phyloP scores from a whole-genome alignment of 2,888 invertebrate species.

The Ectemnius cavifrons region DNA sequence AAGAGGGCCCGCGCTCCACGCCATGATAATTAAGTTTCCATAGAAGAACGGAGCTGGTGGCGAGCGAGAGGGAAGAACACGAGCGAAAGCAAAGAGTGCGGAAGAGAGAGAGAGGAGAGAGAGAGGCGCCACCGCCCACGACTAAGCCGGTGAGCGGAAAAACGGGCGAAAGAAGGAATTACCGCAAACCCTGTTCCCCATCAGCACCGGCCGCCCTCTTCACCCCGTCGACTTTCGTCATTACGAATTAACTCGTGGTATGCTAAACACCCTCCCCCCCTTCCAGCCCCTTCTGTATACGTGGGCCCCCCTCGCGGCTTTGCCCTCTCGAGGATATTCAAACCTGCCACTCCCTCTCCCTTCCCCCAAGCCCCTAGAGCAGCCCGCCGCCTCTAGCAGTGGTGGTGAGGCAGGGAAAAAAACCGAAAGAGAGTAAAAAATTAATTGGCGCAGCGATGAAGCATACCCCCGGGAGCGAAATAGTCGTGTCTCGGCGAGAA shows the following conservation, averaged over 20 bases:
- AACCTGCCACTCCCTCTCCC: too few species aligned
- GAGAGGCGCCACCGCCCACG: not conserved
- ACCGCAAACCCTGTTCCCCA: conserved; percentile 42
- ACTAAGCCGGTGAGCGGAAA: conserved; percentile 21
- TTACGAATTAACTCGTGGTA: conserved; percentile 43
- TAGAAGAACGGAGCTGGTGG: conserved; percentile 54
- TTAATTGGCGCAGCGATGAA: not conserved
- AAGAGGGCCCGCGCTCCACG: conserved; percentile 34
- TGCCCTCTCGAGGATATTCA: too few species aligned
- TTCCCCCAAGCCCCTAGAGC: too few species aligned
- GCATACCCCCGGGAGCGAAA: too few species aligned
- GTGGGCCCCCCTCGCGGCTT: too few species aligned
- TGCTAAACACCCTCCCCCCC: conserved; percentile 8
- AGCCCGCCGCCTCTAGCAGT: too few species aligned
- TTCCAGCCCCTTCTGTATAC: too few species aligned
- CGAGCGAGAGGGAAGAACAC: not conserved
- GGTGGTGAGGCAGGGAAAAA: not conserved
- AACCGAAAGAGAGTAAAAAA: not conserved
- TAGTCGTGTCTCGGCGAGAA: too few species aligned
- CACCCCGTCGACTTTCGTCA: conserved; percentile 35
- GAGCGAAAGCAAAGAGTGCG: conserved; percentile 7
- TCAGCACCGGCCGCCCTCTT: not conserved
- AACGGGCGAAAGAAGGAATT: conserved; percentile 33
- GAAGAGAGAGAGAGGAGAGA: conserved; percentile 20
- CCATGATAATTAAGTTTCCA: conserved; percentile 72